Conservation (phyloP, 2,888 invertebrate genomes). For the Phlogophora meticulosa region DNA sequence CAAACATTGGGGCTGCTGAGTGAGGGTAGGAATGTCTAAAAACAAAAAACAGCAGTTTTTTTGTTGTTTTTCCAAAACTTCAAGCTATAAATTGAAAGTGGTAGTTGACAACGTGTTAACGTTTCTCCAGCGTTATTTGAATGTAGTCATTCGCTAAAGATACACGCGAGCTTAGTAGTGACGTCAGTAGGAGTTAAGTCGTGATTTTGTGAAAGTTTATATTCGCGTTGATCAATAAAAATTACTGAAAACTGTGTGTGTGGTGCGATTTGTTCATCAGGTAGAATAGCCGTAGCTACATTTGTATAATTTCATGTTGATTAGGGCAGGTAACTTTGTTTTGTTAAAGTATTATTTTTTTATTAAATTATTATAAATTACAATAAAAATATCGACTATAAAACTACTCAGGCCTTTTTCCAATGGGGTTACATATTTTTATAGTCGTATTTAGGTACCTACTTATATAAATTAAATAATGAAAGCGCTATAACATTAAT, state of each 20-base stretch:
- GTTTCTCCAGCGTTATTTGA: conserved; percentile 54
- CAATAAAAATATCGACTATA: too few species aligned
- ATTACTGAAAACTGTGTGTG: conserved; percentile 23
- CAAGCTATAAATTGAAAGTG: conserved; percentile 25
- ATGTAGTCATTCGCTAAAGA: conserved; percentile 51
- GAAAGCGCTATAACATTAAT: too few species aligned
- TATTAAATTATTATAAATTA: too few species aligned
- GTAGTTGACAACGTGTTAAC: conserved; percentile 35
- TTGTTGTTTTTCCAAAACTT: conserved; percentile 21
- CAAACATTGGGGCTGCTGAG: too few species aligned
- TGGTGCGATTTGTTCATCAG: background rate
- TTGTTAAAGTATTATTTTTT: too few species aligned
- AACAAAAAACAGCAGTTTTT: conserved; percentile 3
- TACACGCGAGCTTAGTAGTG: conserved; percentile 51
- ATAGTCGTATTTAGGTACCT: too few species aligned
- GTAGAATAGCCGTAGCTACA: background rate
- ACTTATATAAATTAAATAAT: too few species aligned
- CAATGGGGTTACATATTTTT: too few species aligned
- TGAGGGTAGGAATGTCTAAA: too few species aligned
- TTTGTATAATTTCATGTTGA: background rate
- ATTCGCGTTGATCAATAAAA: background rate
- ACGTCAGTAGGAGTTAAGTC: background rate
- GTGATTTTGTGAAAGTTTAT: conserved; percentile 22
- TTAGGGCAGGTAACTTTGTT: background rate
- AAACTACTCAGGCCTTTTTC: too few species aligned